These are phyloP conservation scores for Vulpes vulpes DNA, from an alignment of 2,113 vertebrate species.

Conservation along the genomic window DNA sequence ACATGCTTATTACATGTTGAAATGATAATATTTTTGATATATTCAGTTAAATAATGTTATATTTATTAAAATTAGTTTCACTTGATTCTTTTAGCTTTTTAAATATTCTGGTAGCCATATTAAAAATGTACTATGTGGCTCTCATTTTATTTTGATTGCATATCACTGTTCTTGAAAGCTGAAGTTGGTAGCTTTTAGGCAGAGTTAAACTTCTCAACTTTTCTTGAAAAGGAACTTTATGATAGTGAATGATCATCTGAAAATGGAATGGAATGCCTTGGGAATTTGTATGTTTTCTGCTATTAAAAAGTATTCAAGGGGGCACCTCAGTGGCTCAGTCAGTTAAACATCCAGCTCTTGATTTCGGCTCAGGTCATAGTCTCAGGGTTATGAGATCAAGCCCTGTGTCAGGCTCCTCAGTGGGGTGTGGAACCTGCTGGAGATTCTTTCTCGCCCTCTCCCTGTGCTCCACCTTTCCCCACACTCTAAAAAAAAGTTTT, in stretches of 20 bases:
- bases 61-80: conserved; percentile 53
- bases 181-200: not conserved
- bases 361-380: not conserved
- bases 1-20: not conserved
- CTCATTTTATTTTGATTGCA: not conserved
- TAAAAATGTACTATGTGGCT: not conserved
- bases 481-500: not conserved
- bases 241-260: not conserved
- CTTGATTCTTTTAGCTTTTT: conserved; percentile 39
- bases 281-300: conserved; percentile 17
- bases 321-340: not conserved
- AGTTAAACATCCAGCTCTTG: not conserved
- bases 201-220: conserved; percentile 22
- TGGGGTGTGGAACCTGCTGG: not conserved
- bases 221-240: not conserved
- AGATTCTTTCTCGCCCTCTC: not conserved
- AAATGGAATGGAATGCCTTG: conserved; percentile 9
- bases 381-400: not conserved
- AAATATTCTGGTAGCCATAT: conserved; percentile 41
- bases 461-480: not conserved
- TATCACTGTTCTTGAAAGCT: not conserved
- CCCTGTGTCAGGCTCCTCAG: not conserved
- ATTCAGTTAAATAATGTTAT: conserved; percentile 33
- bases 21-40: conserved; percentile 22
- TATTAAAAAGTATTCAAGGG: not conserved